Percentiles rank a stretch among this genome's conserved stretches.
phyloP scores from a whole-genome alignment of 2,113 vertebrate species.

The Xiphophorus hellerii region DNA sequence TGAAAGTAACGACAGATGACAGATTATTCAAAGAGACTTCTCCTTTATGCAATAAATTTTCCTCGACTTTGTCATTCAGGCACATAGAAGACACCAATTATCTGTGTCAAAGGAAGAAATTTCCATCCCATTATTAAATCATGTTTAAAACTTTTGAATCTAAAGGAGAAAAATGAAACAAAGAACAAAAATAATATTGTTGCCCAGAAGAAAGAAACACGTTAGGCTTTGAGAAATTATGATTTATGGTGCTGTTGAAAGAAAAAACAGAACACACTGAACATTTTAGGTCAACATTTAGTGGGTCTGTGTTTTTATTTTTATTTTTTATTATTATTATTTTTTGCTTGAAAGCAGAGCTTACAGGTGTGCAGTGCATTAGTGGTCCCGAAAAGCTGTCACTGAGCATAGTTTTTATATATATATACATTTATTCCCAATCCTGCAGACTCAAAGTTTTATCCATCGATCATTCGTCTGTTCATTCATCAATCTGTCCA shows the following conservation, averaged over 20 bases:
- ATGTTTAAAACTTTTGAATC: background rate
- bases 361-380: background rate
- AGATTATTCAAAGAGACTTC: background rate
- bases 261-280: too few relatives aligned
- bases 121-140: background rate
- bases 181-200: background rate
- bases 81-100: background rate
- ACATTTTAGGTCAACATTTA: too few relatives aligned
- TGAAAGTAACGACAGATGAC: background rate
- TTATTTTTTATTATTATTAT: too few relatives aligned
- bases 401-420: too few relatives aligned
- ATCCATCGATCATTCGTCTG: too few relatives aligned
- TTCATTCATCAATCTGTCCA: too few relatives aligned
- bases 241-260: too few relatives aligned
- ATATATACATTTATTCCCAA: too few relatives aligned
- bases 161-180: background rate
- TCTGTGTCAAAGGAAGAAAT: background rate
- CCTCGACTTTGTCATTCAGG: background rate
- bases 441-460: too few relatives aligned
- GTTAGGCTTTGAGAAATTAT: too few relatives aligned
- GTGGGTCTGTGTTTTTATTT: too few relatives aligned
- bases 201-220: too few relatives aligned
- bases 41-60: background rate
- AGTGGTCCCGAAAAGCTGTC: background rate
- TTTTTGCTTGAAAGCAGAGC: background rate